Percentiles rank a stretch among this genome's conserved stretches.
Conservation (phyloP, 2,113 vertebrate genomes). For the Zosterops hypoxanthus region DNA sequence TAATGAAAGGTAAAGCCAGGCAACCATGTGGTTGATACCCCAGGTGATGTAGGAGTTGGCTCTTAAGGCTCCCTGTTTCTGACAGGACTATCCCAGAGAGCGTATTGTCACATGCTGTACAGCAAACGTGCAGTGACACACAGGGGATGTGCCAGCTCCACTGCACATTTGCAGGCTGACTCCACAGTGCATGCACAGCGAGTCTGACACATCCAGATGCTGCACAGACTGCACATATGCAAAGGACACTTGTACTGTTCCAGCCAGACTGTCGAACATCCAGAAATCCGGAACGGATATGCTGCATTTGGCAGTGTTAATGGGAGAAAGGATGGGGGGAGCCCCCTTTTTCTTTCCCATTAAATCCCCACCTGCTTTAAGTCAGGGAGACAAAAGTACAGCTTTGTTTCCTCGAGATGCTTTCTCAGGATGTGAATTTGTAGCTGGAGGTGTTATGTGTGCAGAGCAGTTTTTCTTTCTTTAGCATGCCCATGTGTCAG, state of each 20-base stretch:
- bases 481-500: not conserved
- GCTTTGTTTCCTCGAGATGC: not conserved
- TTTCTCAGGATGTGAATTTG: conserved; percentile 7
- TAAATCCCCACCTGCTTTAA: conserved; percentile 31
- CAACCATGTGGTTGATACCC: not conserved
- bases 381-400: not conserved
- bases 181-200: not conserved
- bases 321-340: not conserved
- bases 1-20: not conserved
- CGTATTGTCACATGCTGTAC: not conserved
- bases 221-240: conserved; percentile 32
- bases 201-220: conserved; percentile 45
- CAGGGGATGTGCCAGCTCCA: not conserved
- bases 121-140: not conserved
- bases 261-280: not conserved
- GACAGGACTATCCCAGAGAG: not conserved
- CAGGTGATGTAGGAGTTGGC: not conserved
- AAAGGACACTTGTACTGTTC: conserved; percentile 6
- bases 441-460: not conserved
- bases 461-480: not conserved
- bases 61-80: not conserved
- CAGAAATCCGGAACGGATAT: not conserved
- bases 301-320: not conserved
- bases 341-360: not conserved
- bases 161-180: conserved; percentile 1